Evolutionary conservation across 2,797 vertebrate species (phyloP).

Genomic region (Xyrichtys novacula): DNA sequence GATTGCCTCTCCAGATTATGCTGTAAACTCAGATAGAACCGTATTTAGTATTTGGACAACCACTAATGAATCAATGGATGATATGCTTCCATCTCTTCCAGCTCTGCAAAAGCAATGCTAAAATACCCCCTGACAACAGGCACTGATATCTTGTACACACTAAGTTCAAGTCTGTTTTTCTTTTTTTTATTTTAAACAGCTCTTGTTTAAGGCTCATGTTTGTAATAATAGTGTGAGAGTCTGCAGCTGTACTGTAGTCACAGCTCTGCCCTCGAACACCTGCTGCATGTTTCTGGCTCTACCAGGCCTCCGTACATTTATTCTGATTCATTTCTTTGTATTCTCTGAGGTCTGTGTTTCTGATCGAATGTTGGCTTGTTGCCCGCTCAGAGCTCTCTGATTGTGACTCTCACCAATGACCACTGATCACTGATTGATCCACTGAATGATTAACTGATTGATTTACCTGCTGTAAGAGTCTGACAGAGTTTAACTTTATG

Average conservation of each 20-base stretch:
- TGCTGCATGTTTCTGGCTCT: constrained; percentile 22
- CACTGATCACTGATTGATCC: background rate
- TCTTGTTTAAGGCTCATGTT: no score
- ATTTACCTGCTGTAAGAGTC: background rate
- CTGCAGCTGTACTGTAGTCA: no score
- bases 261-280: no score
- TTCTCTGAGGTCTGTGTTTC: background rate
- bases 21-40: background rate
- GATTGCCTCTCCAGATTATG: background rate
- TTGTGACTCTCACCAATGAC: constrained; percentile 41
- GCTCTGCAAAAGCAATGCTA: no score
- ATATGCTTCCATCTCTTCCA: no score
- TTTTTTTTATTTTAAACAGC: no score
- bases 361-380: constrained; percentile 36
- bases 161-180: no score
- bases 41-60: background rate
- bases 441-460: constrained; percentile 9
- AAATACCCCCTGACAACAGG: no score
- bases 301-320: constrained; percentile 13
- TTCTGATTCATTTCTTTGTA: background rate
- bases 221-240: no score
- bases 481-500: background rate
- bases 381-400: constrained; percentile 53
- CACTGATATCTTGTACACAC: no score
- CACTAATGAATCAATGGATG: no score